A percentile compares a stretch with the other conserved stretches of the same genome.
Conservation (phyloP, 1,140 invertebrate species). For the Orius laevigatus region DNA sequence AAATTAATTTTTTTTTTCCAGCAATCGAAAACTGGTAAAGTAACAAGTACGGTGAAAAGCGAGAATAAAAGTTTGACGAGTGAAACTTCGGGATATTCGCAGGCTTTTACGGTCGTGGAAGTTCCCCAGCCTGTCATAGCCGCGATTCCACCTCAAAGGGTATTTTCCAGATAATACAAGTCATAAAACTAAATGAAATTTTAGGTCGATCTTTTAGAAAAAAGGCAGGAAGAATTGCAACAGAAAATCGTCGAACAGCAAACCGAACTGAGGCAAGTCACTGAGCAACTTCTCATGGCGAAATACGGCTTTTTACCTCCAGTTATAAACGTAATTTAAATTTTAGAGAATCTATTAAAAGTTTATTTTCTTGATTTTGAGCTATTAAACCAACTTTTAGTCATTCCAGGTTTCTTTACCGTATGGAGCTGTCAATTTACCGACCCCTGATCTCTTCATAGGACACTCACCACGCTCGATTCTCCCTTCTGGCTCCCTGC, state of each 20-base stretch:
- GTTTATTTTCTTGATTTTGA: no score
- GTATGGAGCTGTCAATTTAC: no score
- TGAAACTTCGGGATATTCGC: constrained; percentile 11
- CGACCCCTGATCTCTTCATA: no score
- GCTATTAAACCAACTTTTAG: no score
- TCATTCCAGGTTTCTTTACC: no score
- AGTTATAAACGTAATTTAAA: constrained; percentile 34
- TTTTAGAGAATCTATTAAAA: no score
- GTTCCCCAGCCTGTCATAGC: constrained; percentile 40
- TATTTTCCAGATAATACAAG: constrained; percentile 23
- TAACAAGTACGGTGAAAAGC: constrained; percentile 13
- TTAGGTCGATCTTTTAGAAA: constrained; percentile 46
- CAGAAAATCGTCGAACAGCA: constrained; percentile 71
- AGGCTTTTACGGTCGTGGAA: constrained; percentile 37
- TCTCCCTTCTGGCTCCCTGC: no score
- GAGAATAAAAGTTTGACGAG: constrained; percentile 4
- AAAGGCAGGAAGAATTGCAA: constrained; percentile 69
- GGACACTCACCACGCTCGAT: no score
- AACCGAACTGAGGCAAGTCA: constrained; percentile 64
- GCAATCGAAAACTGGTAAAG: constrained; percentile 4
- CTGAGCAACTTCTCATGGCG: constrained; percentile 69
- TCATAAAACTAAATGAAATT: not conserved
- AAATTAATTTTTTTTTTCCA: constrained; percentile 10
- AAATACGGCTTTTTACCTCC: constrained; percentile 57
- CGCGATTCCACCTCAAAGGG: constrained; percentile 23